A percentile compares a stretch with the other conserved stretches of the same genome.
phyloP scores from a whole-genome alignment of 2,888 invertebrate species.

The Netelia inedita region DNA sequence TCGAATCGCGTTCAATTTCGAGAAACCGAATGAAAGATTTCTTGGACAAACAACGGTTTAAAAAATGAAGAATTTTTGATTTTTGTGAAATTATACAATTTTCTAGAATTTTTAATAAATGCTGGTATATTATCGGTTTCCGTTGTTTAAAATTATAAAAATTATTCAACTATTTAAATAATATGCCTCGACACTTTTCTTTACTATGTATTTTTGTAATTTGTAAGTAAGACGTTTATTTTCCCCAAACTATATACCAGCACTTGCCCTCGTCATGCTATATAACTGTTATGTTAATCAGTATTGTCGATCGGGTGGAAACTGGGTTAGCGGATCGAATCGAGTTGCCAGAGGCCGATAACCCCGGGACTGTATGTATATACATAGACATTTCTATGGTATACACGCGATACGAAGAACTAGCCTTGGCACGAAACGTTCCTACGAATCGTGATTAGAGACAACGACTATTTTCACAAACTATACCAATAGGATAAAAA shows the following conservation, averaged over 20 bases:
- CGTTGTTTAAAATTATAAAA: neutral
- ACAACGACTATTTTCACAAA: conserved; percentile 1
- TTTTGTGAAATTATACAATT: too few relatives aligned
- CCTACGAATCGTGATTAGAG: conserved; percentile 11
- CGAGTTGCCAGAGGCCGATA: conserved; percentile 71
- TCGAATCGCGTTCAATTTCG: neutral
- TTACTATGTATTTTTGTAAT: too few relatives aligned
- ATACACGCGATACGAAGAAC: neutral
- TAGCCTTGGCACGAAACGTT: conserved; percentile 16
- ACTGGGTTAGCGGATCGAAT: conserved; percentile 77
- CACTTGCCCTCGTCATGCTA: conserved; percentile 31
- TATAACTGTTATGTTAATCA: conserved; percentile 79
- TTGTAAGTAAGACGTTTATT: neutral
- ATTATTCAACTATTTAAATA: neutral
- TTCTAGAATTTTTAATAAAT: too few relatives aligned
- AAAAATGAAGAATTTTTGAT: too few relatives aligned
- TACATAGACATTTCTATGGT: conserved; percentile 7
- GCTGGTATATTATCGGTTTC: too few relatives aligned
- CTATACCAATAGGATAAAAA: neutral
- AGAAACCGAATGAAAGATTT: neutral
- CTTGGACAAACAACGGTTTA: too few relatives aligned
- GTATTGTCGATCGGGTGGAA: conserved; percentile 73
- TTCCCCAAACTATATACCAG: neutral
- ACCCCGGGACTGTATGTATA: conserved; percentile 65
- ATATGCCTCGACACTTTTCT: too few relatives aligned